Conservation (phyloP, 2,888 invertebrate species). For the Lithophane semibrunnea region DNA sequence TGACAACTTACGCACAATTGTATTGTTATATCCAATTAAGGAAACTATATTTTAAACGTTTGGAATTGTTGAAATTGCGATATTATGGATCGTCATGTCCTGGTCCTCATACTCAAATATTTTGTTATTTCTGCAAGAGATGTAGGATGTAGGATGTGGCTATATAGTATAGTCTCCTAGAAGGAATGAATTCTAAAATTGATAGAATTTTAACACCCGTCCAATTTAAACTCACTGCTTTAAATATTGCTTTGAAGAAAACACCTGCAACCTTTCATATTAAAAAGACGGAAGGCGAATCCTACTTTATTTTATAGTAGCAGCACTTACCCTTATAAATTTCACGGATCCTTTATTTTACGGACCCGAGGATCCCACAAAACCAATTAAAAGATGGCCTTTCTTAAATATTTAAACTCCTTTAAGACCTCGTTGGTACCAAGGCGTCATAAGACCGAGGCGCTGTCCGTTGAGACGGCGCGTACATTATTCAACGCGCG, state of each 20-base stretch:
- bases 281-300: constrained; percentile 42
- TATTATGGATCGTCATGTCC: neutral
- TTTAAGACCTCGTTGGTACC: constrained; percentile 67
- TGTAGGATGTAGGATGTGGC: neutral
- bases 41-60: constrained; percentile 30
- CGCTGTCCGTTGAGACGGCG: constrained; percentile 73
- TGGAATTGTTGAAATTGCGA: constrained; percentile 17
- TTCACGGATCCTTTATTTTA: constrained; percentile 58
- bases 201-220: neutral
- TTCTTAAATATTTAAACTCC: constrained; percentile 67
- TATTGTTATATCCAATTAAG: constrained; percentile 52
- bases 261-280: constrained; percentile 54
- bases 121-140: neutral
- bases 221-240: constrained; percentile 14
- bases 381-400: constrained; percentile 64
- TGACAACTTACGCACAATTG: constrained; percentile 49
- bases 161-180: neutral
- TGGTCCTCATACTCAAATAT: neutral
- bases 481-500: constrained; percentile 85
- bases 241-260: constrained; percentile 39
- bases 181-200: neutral
- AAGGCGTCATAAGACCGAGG: constrained; percentile 74
- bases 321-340: constrained; percentile 56
- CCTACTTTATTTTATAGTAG: constrained; percentile 57
- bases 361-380: constrained; percentile 47